These are phyloP conservation scores for Streblospio benedicti DNA, from an alignment of 1,140 invertebrate species.

Conservation along the genomic window DNA sequence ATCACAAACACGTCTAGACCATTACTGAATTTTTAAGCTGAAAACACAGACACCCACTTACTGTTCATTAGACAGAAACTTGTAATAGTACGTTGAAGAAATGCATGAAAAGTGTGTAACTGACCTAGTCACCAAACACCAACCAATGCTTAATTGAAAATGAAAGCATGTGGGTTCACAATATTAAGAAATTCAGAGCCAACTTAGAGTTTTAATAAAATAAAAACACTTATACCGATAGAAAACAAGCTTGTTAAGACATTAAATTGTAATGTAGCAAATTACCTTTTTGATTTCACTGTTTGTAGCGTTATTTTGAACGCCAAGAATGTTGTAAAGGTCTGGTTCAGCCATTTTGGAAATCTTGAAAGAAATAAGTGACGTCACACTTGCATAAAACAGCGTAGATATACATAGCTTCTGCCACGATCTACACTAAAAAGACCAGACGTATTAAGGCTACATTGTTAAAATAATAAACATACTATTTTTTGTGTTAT, in stretches of 20 bases:
- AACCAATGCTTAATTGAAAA: background rate
- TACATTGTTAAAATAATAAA: too few species aligned
- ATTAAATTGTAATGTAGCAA: background rate
- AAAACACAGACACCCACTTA: too few species aligned
- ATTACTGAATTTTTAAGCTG: too few species aligned
- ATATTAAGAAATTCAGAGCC: background rate
- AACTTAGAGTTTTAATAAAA: background rate
- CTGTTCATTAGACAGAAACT: too few species aligned
- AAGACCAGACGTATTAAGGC: too few species aligned
- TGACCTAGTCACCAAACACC: background rate
- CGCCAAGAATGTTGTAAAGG: conserved; percentile 74
- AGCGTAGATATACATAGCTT: too few species aligned
- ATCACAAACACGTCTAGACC: too few species aligned
- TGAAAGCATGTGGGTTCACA: background rate
- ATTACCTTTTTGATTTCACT: conserved; percentile 78
- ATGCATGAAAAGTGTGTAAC: background rate
- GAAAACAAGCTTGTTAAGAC: background rate
- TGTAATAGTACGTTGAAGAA: background rate
- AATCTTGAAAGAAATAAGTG: too few species aligned
- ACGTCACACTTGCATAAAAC: too few species aligned
- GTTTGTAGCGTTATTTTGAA: conserved; percentile 63
- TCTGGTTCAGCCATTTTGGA: conserved; percentile 60
- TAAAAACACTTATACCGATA: background rate
- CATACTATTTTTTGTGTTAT: too few species aligned
- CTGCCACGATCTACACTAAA: too few species aligned